Evolutionary conservation across 2,888 invertebrate genomes (phyloP), one percentile per base, ranked within the genome.

Genomic region (Caenorhabditis imperialis): DNA sequence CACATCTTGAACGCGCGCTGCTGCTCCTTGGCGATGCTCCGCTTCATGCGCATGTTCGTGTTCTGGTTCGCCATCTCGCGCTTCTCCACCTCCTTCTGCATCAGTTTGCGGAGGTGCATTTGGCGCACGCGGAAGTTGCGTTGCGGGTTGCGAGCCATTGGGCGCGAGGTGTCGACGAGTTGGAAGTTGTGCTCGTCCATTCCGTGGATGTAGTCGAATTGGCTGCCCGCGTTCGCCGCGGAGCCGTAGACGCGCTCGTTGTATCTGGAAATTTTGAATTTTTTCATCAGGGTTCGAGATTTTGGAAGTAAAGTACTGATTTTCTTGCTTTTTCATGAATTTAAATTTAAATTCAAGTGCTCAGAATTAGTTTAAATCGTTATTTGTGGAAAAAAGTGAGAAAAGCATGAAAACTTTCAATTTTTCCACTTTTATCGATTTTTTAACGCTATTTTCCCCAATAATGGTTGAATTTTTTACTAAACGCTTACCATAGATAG

Each of bases 121-220:
- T 84, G 82, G 35, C 82, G 78, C 60, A 81, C 76, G 61, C 79
- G 79, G 81, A 83, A 83, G 75, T 83, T 82, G 40, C 82, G 71
- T 48, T 81, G 81, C 14, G 80, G 63, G 27, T 76, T 75, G 20
- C 81, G 76, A 42, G 78, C 78, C 38, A 79, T 58, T 4, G 84
- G 84, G 42, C 79, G 92, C 0, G 95, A 93, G 0, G 95, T 96
- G 88, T 98, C 97, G 82, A 99, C 99, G 90, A 99, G 90, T 89
- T 98, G 98, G 92, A 99, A 99, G 54, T 95, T 94, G 81, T 94
- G 94, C 89, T 99, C 99, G 88, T 99, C 99, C 89, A 99, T 98
- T 85, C 99, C 99, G 86, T 98, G 98, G 89, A 94, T 96, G 89
- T 99, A 99, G 0, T 98, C 95, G 90, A 99, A 99, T 85, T 97